Evolutionary conservation across 2,113 vertebrate genomes (phyloP).

Genomic region (Peucedramus taeniatus): DNA sequence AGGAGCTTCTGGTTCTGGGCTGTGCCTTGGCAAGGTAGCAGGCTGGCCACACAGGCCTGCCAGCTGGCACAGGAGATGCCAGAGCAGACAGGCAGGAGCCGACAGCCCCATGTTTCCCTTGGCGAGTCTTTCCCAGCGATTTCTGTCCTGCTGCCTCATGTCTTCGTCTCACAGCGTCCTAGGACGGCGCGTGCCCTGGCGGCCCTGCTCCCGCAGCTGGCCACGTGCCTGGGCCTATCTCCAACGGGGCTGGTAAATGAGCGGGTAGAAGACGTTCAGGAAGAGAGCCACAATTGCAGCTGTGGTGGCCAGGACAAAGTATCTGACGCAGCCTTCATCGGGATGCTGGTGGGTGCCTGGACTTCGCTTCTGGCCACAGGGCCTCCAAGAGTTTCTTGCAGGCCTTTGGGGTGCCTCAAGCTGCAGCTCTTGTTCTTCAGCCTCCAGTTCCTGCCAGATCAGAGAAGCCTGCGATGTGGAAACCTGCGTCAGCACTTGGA

Average conservation of each 20-base stretch:
- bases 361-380: constrained; percentile 61
- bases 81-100: constrained; percentile 39
- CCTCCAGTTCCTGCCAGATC: constrained; percentile 99
- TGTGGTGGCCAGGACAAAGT: constrained; percentile 89
- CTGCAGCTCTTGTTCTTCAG: constrained; percentile 81
- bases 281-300: constrained; percentile 88
- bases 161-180: background rate
- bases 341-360: constrained; percentile 72
- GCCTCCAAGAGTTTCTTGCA: constrained; percentile 70
- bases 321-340: constrained; percentile 86
- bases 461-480: constrained; percentile 99
- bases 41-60: background rate
- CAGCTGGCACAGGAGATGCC: constrained; percentile 16
- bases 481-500: constrained; percentile 92
- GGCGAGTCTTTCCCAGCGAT: background rate
- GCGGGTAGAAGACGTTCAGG: constrained; percentile 87
- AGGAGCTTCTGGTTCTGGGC: background rate
- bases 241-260: constrained; percentile 81
- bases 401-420: constrained; percentile 59
- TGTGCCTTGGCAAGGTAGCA: background rate
- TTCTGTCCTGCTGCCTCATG: background rate
- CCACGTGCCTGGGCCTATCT: constrained; percentile 54
- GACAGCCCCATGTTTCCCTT: background rate
- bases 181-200: background rate
- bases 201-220: background rate